Evolutionary conservation across 2,888 invertebrate species (phyloP).

Genomic region (Galerucella nymphaeae): DNA sequence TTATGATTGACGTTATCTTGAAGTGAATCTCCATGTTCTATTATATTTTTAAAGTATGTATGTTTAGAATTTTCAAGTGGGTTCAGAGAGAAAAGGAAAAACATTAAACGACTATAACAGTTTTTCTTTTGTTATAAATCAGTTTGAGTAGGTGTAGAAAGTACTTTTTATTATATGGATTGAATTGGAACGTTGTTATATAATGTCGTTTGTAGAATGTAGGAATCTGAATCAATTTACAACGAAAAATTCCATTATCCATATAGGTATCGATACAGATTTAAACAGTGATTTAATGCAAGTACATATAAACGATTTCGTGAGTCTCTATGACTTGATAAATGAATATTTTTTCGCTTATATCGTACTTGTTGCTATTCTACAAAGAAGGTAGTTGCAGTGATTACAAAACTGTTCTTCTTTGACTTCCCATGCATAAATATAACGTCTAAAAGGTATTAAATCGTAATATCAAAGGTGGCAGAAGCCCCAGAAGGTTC

Average conservation of each 20-base stretch:
- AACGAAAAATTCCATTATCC: no score
- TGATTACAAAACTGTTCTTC: not conserved
- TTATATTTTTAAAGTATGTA: conserved; percentile 12
- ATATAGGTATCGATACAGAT: no score
- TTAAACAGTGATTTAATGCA: no score
- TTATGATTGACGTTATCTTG: conserved; percentile 30
- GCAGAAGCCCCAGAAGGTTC: conserved; percentile 38
- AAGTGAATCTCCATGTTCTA: conserved; percentile 23
- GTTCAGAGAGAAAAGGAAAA: not conserved
- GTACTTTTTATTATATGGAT: not conserved
- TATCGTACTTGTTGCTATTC: not conserved
- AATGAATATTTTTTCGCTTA: no score
- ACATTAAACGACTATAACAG: not conserved
- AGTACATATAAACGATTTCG: no score
- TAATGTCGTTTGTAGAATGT: not conserved
- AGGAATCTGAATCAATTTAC: not conserved
- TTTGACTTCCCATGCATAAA: not conserved
- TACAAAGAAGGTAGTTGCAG: not conserved
- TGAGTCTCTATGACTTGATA: no score
- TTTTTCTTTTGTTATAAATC: not conserved
- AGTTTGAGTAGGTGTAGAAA: not conserved
- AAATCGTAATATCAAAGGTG: conserved; percentile 31
- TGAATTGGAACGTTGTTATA: not conserved
- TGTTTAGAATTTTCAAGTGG: conserved; percentile 2
- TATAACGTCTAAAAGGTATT: conserved; percentile 10